A percentile compares a stretch with the other conserved stretches of the same genome.
phyloP scores from a whole-genome alignment of 2,888 invertebrate species.

The Aphodius granarius region DNA sequence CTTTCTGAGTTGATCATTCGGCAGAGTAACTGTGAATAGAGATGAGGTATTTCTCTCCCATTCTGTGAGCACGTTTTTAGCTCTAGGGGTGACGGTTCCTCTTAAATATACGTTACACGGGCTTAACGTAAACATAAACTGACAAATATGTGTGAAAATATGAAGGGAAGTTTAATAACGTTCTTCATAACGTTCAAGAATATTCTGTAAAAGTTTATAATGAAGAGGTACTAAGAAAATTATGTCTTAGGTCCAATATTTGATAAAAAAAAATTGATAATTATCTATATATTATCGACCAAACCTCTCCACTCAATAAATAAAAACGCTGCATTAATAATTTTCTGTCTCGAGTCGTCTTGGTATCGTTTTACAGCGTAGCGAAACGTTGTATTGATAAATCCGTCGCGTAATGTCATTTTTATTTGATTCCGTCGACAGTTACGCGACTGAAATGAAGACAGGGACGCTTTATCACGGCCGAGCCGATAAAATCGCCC shows the following conservation, averaged over 20 bases:
- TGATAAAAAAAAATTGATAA: too few species aligned
- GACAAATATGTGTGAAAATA: background rate
- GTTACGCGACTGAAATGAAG: background rate
- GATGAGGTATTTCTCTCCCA: background rate
- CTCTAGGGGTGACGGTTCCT: background rate
- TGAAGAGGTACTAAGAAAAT: too few species aligned
- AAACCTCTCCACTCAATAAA: too few species aligned
- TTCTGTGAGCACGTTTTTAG: background rate
- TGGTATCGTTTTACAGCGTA: background rate
- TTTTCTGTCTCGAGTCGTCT: background rate
- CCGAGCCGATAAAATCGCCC: background rate
- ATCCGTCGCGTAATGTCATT: conserved; percentile 23
- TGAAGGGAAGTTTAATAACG: background rate
- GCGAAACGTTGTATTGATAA: conserved; percentile 15
- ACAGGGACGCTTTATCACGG: background rate
- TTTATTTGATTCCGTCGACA: conserved; percentile 22
- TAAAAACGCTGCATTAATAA: too few species aligned
- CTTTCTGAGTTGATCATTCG: background rate
- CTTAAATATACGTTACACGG: background rate
- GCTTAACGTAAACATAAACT: background rate
- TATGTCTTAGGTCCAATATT: too few species aligned
- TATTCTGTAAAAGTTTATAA: too few species aligned
- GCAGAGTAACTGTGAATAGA: background rate
- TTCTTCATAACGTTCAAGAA: background rate
- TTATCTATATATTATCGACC: too few species aligned